Conservation (phyloP, 23 tunicate genomes). For the Corella eumyota region DNA sequence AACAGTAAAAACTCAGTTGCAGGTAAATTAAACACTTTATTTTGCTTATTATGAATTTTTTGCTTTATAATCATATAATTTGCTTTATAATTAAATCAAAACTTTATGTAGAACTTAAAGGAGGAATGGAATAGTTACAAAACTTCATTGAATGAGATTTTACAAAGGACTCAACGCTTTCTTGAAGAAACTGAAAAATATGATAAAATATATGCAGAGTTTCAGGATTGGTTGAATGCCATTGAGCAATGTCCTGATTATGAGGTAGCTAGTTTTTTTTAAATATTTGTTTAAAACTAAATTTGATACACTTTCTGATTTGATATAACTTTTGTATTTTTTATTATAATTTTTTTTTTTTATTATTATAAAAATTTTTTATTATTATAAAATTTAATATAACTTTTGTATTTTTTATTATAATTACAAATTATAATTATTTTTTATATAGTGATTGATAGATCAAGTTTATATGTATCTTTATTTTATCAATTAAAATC, state of each 20-base stretch:
- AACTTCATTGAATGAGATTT: slow-evolving; percentile 21
- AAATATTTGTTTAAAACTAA: not conserved
- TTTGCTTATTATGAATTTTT: too few species aligned
- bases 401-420: too few species aligned
- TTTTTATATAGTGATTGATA: too few species aligned
- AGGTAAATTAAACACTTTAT: too few species aligned
- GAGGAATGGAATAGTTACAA: slow-evolving; percentile 75
- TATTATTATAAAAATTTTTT: too few species aligned
- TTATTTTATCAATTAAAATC: too few species aligned
- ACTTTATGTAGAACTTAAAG: slow-evolving; percentile 46
- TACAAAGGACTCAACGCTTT: slow-evolving; percentile 7
- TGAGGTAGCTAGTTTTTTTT: slow-evolving; percentile 21
- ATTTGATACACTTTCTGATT: not conserved
- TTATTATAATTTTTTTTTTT: too few species aligned
- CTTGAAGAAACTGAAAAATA: slow-evolving; percentile 39
- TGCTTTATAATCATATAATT: too few species aligned
- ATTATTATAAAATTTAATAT: too few species aligned
- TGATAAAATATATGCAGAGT: slow-evolving; percentile 37
- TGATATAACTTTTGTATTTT: not conserved
- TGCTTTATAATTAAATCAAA: too few species aligned
- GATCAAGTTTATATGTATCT: too few species aligned
- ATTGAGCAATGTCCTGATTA: slow-evolving; percentile 76
- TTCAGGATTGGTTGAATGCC: slow-evolving; percentile 57
- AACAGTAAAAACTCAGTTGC: slow-evolving; percentile 56
- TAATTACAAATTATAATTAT: too few species aligned